phyloP scores from a whole-genome alignment of 1,140 invertebrate species.

The Nixonia krombeini region DNA sequence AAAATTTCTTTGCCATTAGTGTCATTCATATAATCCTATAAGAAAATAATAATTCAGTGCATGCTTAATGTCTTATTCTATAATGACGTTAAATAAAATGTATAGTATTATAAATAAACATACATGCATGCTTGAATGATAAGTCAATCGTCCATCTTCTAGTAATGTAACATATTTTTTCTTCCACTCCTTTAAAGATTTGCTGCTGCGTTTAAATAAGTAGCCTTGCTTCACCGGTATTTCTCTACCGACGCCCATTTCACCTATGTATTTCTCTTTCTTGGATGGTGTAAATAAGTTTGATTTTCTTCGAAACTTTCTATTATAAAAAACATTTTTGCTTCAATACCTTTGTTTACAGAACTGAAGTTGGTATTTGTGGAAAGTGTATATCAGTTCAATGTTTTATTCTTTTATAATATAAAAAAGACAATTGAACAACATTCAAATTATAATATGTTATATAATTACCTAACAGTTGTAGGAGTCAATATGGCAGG shows the following conservation, averaged over 20 bases:
- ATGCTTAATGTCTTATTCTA: not conserved
- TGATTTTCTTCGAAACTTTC: slow-evolving; percentile 91
- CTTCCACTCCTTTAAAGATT: slow-evolving; percentile 98
- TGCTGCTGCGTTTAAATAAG: slow-evolving; percentile 96
- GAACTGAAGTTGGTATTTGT: too few species aligned
- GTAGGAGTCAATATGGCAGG: slow-evolving; percentile 65
- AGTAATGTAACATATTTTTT: slow-evolving; percentile 98
- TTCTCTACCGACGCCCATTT: slow-evolving; percentile 93
- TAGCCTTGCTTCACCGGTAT: slow-evolving; percentile 98
- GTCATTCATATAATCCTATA: slow-evolving; percentile 97
- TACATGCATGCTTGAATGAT: slow-evolving; percentile 95
- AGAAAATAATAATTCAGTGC: not conserved
- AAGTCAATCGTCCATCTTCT: slow-evolving; percentile 94
- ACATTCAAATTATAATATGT: slow-evolving; percentile 5
- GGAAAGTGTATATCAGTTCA: too few species aligned
- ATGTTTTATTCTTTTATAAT: too few species aligned
- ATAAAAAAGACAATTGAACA: too few species aligned
- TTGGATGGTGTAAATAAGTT: slow-evolving; percentile 95
- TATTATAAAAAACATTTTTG: slow-evolving; percentile 44
- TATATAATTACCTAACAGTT: slow-evolving; percentile 58
- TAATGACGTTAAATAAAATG: too few species aligned
- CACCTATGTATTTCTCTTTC: slow-evolving; percentile 86
- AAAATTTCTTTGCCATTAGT: slow-evolving; percentile 97
- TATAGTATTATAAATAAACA: slow-evolving; percentile 58
- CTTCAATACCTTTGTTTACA: not conserved